Conservation (phyloP, 2,113 vertebrate species). For the Rhabdornis inornatus region DNA sequence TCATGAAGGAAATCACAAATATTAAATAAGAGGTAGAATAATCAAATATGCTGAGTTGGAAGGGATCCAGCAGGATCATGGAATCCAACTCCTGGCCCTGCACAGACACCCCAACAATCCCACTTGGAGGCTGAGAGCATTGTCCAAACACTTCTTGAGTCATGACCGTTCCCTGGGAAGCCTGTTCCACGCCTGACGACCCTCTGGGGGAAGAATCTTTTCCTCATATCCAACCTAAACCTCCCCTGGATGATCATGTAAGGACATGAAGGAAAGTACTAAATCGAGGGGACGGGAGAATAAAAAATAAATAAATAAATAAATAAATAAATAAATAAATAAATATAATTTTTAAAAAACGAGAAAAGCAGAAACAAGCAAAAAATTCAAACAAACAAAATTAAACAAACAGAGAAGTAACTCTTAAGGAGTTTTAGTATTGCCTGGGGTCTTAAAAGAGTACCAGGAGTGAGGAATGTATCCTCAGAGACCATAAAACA, state of each 20-base stretch:
- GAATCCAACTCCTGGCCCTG: not conserved
- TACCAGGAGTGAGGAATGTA: not conserved
- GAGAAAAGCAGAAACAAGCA: not conserved
- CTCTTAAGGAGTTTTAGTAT: not conserved
- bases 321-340: no score
- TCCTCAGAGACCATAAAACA: not conserved
- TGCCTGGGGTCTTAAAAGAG: not conserved
- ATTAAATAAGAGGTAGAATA: not conserved
- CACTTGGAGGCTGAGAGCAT: not conserved
- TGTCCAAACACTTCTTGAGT: not conserved
- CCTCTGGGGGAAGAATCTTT: not conserved
- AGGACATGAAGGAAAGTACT: not conserved
- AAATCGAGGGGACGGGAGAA: not conserved
- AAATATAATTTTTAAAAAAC: no score
- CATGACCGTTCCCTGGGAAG: not conserved
- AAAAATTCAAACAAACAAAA: not conserved
- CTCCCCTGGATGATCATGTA: not conserved
- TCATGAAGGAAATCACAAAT: not conserved
- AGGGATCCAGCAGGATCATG: not conserved
- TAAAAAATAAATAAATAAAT: no score
- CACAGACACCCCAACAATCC: not conserved
- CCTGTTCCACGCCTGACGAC: rapidly evolving
- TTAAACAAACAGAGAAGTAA: not conserved
- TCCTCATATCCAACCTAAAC: not conserved
- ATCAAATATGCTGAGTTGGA: not conserved